phyloP scores from a whole-genome alignment of 2,797 vertebrate species.

The Thripadectes ignobilis region DNA sequence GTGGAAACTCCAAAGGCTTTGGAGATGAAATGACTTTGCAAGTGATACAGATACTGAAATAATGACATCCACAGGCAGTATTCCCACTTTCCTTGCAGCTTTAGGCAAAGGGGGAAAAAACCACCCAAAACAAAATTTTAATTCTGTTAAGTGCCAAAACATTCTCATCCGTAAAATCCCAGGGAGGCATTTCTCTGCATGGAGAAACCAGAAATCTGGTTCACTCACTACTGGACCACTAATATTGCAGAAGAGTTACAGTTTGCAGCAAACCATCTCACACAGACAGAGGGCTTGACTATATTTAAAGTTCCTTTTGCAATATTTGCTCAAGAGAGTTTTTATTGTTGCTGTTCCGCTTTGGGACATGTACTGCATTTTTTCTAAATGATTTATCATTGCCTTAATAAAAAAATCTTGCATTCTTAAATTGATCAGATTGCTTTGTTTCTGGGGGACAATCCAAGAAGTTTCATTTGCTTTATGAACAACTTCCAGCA shows the following conservation, averaged over 20 bases:
- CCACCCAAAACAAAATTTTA: not conserved
- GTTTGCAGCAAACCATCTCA: not conserved
- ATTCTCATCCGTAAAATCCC: not conserved
- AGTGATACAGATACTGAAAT: not conserved
- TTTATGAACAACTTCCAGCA: not conserved
- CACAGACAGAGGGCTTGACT: not conserved
- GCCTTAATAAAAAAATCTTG: not conserved
- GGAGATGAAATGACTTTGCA: not conserved
- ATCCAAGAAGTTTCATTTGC: not conserved
- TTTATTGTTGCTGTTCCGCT: conserved; percentile 37
- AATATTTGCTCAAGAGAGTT: conserved; percentile 35
- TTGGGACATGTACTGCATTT: not conserved
- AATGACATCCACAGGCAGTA: not conserved
- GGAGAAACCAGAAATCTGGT: not conserved
- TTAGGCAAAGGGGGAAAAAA: not conserved
- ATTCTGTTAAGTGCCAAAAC: not conserved
- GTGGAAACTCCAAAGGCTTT: conserved; percentile 2
- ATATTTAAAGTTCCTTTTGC: not conserved
- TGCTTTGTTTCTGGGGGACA: not conserved
- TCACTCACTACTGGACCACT: not conserved
- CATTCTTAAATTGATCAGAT: not conserved
- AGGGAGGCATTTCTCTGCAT: not conserved
- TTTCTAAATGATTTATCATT: conserved; percentile 1
- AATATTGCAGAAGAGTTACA: not conserved
- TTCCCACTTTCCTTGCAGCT: not conserved